Evolutionary conservation across 2,888 invertebrate species (phyloP).

Genomic region (Acleris literana): DNA sequence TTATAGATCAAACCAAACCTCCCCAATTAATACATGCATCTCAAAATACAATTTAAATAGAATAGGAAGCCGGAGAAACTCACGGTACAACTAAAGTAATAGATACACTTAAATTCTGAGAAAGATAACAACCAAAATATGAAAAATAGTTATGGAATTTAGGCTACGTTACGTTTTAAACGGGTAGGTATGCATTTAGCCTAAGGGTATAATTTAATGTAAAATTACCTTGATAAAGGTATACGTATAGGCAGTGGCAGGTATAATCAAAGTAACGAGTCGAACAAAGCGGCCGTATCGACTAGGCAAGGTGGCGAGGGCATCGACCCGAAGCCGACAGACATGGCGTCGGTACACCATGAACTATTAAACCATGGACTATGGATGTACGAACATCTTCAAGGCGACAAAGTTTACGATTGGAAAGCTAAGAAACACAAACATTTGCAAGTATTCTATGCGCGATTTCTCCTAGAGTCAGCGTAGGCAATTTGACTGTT

Average conservation of each 20-base stretch:
- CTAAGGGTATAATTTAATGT: constrained; percentile 8
- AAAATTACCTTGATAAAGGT: constrained; percentile 28
- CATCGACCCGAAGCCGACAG: constrained; percentile 65
- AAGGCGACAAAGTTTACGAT: constrained; percentile 10
- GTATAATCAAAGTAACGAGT: constrained; percentile 57
- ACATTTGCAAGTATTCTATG: not conserved
- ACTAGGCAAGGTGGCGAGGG: constrained; percentile 63
- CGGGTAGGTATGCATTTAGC: not conserved
- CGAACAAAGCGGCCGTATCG: constrained; percentile 65
- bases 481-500: not conserved
- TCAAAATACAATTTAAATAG: not conserved
- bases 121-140: constrained; percentile 6
- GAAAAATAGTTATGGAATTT: constrained; percentile 1
- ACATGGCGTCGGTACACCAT: constrained; percentile 74
- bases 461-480: constrained; percentile 8
- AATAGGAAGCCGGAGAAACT: constrained; percentile 3
- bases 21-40: constrained; percentile 15
- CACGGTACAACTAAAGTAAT: not conserved
- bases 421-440: constrained; percentile 7
- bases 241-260: constrained; percentile 33
- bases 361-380: constrained; percentile 53
- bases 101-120: constrained; percentile 20
- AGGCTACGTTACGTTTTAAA: not conserved
- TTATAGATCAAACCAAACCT: constrained; percentile 18
- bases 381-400: constrained; percentile 5